Evolutionary conservation across 1,140 invertebrate genomes (phyloP).

Genomic region (Orchestia grillus): DNA sequence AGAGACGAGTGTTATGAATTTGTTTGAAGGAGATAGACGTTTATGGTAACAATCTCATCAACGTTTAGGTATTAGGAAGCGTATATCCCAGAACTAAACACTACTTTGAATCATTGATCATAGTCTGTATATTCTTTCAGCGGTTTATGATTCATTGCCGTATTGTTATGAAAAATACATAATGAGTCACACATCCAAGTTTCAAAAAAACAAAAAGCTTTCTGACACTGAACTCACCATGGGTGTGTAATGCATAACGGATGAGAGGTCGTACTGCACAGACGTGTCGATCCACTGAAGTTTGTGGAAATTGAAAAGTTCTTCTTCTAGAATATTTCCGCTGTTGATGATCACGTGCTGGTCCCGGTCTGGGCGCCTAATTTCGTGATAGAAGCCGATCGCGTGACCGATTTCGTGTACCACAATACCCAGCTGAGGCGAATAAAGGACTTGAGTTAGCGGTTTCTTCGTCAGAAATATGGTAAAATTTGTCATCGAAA

Average conservation of each 20-base stretch:
- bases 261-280: constrained; percentile 67
- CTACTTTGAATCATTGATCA: too few species aligned
- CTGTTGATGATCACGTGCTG: constrained; percentile 71
- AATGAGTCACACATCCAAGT: too few species aligned
- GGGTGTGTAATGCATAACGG: constrained; percentile 68
- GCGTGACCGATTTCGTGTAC: constrained; percentile 72
- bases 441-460: neutral
- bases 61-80: too few species aligned
- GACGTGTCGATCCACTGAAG: constrained; percentile 64
- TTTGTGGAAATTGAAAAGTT: constrained; percentile 67
- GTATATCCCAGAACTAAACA: too few species aligned
- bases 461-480: neutral
- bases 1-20: neutral
- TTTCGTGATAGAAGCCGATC: constrained; percentile 72
- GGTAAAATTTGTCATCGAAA: too few species aligned
- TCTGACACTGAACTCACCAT: constrained; percentile 58
- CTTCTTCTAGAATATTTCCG: constrained; percentile 69
- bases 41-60: neutral
- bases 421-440: constrained; percentile 69
- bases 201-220: too few species aligned
- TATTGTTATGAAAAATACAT: too few species aligned
- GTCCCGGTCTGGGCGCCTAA: constrained; percentile 72
- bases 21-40: neutral
- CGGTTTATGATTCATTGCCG: too few species aligned
- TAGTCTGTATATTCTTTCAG: too few species aligned